Evolutionary conservation across 2,113 vertebrate species (phyloP).

Genomic region (Poeciliopsis occidentalis): DNA sequence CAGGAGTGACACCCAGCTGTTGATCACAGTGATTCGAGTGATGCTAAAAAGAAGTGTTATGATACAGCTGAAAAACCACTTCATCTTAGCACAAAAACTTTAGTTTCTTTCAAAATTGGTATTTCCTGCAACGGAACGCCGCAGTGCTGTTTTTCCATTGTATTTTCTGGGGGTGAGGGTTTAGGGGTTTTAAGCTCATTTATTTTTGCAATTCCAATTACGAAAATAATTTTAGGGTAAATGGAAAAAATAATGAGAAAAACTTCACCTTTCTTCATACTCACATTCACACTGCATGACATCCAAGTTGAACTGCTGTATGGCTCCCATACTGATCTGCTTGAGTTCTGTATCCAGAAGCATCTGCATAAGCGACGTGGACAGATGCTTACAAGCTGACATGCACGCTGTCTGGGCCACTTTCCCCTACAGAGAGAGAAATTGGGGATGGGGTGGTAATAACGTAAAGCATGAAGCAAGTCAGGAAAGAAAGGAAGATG

Average conservation of each 20-base stretch:
- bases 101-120: too few species aligned
- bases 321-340: conserved; percentile 97
- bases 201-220: too few species aligned
- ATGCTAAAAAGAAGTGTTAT: too few species aligned
- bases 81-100: too few species aligned
- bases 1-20: too few species aligned
- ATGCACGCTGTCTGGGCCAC: conserved; percentile 99
- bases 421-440: conserved; percentile 85
- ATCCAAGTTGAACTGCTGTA: conserved; percentile 98
- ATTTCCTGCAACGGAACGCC: too few species aligned
- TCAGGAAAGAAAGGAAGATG: conserved; percentile 8
- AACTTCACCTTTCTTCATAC: conserved; percentile 61
- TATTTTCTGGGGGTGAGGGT: too few species aligned
- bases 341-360: conserved; percentile 94
- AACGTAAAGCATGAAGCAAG: conserved; percentile 52
- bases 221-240: too few species aligned
- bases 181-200: too few species aligned
- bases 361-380: conserved; percentile 96
- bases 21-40: too few species aligned
- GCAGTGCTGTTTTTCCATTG: too few species aligned
- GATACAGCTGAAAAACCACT: too few species aligned
- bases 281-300: conserved; percentile 99
- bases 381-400: conserved; percentile 98
- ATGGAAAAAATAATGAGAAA: neutral
- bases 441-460: neutral